Conservation (phyloP, 2,888 invertebrate genomes). For the Biston betularia region DNA sequence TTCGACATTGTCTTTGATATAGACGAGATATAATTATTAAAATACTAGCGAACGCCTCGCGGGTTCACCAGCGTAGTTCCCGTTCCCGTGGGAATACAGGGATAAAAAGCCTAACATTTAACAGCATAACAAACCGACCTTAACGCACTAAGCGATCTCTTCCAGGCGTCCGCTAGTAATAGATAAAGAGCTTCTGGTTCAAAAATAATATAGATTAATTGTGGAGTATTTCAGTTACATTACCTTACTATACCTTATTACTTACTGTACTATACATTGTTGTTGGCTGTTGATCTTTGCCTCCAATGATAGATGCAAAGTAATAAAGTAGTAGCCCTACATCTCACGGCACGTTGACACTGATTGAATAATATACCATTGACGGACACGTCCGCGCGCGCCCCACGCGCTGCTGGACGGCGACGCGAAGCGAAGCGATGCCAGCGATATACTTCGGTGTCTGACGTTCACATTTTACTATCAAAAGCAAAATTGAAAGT, state of each 20-base stretch:
- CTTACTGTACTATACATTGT: conserved; percentile 6
- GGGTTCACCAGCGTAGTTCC: no score
- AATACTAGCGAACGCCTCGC: no score
- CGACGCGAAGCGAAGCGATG: neutral
- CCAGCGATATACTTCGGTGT: neutral
- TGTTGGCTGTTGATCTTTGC: neutral
- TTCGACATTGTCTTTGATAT: neutral
- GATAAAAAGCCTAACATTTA: no score
- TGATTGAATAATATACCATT: conserved; percentile 11
- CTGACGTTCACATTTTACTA: neutral
- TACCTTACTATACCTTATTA: neutral
- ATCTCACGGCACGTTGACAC: conserved; percentile 9
- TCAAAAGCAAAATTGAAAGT: no score
- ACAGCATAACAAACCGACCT: neutral
- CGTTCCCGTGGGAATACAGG: no score
- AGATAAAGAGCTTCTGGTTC: no score
- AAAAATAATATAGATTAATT: no score
- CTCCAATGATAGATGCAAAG: conserved; percentile 2
- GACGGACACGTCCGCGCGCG: conserved; percentile 7
- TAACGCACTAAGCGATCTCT: no score
- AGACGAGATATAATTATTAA: no score
- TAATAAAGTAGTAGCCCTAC: conserved; percentile 13
- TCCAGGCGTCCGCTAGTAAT: no score
- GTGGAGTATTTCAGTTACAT: neutral
- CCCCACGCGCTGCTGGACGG: neutral